Percentiles rank a stretch among this genome's conserved stretches.
Conservation (phyloP, 2,888 invertebrate species). For the Andrena fulva region DNA sequence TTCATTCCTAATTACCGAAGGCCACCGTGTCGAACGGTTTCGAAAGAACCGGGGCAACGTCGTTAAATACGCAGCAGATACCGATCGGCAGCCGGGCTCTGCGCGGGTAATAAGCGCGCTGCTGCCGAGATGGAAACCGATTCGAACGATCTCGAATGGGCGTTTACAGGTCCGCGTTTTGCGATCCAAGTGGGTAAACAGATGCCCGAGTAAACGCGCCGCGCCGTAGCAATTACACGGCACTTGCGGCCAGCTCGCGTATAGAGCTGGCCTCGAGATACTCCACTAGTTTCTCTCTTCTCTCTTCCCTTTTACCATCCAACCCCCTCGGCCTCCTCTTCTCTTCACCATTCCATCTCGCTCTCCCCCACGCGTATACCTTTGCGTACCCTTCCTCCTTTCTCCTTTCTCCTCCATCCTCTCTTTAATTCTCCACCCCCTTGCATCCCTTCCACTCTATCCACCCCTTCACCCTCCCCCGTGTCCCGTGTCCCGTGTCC, state of each 20-base stretch:
- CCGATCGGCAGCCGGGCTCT: conserved; percentile 63
- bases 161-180: conserved; percentile 68
- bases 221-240: conserved; percentile 77
- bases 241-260: conserved; percentile 71
- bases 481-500: conserved; percentile 80
- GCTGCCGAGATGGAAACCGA: conserved; percentile 64
- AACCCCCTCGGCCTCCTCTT: conserved; percentile 78
- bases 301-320: conserved; percentile 73
- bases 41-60: conserved; percentile 54
- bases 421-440: conserved; percentile 71
- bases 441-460: background rate
- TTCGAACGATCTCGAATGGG: conserved; percentile 60
- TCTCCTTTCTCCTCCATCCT: conserved; percentile 68
- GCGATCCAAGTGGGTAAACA: conserved; percentile 78
- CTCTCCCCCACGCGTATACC: background rate
- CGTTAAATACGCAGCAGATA: conserved; percentile 67
- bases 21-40: conserved; percentile 58
- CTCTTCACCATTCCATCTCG: conserved; percentile 72
- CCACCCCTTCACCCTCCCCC: conserved; percentile 46
- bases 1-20: conserved; percentile 63
- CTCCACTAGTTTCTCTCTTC: conserved; percentile 11
- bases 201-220: conserved; percentile 73
- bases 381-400: conserved; percentile 42
- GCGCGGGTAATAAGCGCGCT: conserved; percentile 65
- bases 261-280: conserved; percentile 51